phyloP scores from a whole-genome alignment of 2,888 invertebrate genomes.

The Phengaris arion region DNA sequence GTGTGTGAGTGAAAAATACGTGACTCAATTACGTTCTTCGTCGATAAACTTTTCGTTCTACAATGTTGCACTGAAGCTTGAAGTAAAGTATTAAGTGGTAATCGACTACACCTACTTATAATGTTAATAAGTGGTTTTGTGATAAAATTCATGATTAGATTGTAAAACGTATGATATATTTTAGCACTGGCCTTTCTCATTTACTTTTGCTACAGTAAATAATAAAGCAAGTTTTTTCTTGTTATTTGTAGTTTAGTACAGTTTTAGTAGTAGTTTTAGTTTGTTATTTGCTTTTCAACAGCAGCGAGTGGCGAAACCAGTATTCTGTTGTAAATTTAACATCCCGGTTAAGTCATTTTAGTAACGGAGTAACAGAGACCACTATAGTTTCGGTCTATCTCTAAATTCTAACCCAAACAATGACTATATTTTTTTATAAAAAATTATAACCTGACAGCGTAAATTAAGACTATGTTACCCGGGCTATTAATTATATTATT shows the following conservation, averaged over 20 bases:
- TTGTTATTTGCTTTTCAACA: no score
- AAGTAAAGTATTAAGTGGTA: not conserved
- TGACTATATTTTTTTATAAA: no score
- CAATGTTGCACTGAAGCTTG: not conserved
- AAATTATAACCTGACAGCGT: no score
- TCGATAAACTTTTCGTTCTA: not conserved
- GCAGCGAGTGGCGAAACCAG: not conserved
- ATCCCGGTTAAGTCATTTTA: not conserved
- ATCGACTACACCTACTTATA: slow-evolving; percentile 1
- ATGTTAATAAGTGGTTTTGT: slow-evolving; percentile 10
- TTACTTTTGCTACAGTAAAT: not conserved
- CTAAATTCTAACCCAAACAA: no score
- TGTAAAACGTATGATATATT: not conserved
- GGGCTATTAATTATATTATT: no score
- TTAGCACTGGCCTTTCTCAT: slow-evolving; percentile 22
- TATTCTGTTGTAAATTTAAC: not conserved
- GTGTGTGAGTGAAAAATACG: not conserved
- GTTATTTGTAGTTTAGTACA: no score
- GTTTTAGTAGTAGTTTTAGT: no score
- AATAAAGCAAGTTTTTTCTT: not conserved
- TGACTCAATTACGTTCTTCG: not conserved
- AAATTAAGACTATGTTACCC: no score
- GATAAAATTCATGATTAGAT: slow-evolving; percentile 2
- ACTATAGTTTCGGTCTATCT: no score
- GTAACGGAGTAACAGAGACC: not conserved